Base-by-base conservation (phyloP, 37 sponge, comb jelly and placozoan genomes). In the Dysidea cf. avara region DNA sequence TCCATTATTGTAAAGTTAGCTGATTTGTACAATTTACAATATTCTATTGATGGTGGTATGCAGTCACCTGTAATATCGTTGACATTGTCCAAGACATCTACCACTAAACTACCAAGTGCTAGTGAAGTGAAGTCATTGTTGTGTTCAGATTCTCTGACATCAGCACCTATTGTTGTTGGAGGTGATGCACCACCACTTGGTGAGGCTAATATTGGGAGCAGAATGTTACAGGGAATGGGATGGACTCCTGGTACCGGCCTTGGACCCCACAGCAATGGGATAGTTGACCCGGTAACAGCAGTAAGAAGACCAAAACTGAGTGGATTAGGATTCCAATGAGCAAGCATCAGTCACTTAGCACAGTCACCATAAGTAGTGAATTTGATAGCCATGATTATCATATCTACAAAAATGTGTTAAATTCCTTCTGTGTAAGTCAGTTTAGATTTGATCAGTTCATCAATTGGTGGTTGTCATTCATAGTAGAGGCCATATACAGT, bases 211-310 rank as follows among this genome's bases (percentile, higher is more conserved):
- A 17, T 83, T 33, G 84, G 90, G 7, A 82, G 83, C 47, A 58
- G 29, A 46, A 83, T 83, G 71, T 26, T 89, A 47, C 90, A 71
- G 35, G 66, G 66, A n/a, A 77, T 89, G 76, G 90, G 90, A 3
- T 89, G 90, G 90, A 64, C 3, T 2, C 90, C 90, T 36, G 84
- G 90, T 20, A 77, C 36, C 2, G 84, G 90, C 13, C 81, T 89
- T 25, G 90, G 90, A 25, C 65, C 55, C 1, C n/a, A 69, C 4
- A 69, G 67, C 1, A 61, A 64, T 31, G 90, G 90, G 46, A 89
- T 89, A 20, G 25, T 28, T 13, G 64, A 78, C 13, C 90, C 90
- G 13, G 53, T 89, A 18, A 20, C 12, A 13, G 82, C 82, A 1
- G 2, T 33, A 2, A 34, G 76, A 17, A 62, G 80, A 57, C 77